Conservation (phyloP, 1,140 invertebrate species). For the Pachypeltis micranthus region DNA sequence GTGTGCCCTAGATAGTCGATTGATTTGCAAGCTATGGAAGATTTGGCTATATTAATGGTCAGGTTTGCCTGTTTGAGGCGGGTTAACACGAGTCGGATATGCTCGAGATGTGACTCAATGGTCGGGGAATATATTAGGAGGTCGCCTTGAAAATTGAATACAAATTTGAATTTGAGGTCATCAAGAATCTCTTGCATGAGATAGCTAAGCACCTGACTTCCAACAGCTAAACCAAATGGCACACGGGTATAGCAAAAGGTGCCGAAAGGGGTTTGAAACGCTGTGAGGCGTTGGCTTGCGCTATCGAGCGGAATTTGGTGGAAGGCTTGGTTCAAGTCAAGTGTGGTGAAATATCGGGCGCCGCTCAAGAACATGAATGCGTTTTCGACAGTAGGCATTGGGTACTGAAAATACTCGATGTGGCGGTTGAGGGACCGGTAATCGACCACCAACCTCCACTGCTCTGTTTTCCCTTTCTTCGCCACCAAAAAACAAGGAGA, state of each 20-base stretch:
- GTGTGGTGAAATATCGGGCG: no score
- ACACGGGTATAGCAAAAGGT: background rate
- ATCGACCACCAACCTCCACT: no score
- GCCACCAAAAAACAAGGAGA: no score
- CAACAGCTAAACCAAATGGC: background rate
- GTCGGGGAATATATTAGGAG: slow-evolving; percentile 21
- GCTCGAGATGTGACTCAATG: slow-evolving; percentile 23
- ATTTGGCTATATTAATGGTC: slow-evolving; percentile 22
- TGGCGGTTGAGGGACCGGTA: no score
- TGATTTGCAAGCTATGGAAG: slow-evolving; percentile 3
- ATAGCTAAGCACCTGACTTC: slow-evolving; percentile 30
- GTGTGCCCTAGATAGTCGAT: slow-evolving; percentile 17
- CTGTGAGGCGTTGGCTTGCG: background rate
- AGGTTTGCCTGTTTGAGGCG: slow-evolving; percentile 15
- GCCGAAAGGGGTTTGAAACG: background rate
- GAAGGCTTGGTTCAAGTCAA: no score
- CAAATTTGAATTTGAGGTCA: background rate
- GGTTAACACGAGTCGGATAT: no score
- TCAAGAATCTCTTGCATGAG: slow-evolving; percentile 29
- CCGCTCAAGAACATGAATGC: no score
- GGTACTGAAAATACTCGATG: no score
- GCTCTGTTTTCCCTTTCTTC: no score
- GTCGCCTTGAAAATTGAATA: slow-evolving; percentile 31
- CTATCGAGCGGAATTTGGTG: background rate
- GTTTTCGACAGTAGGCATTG: no score